Conservation (phyloP, 2,888 invertebrate genomes). For the Arrhopalites spinosus region DNA sequence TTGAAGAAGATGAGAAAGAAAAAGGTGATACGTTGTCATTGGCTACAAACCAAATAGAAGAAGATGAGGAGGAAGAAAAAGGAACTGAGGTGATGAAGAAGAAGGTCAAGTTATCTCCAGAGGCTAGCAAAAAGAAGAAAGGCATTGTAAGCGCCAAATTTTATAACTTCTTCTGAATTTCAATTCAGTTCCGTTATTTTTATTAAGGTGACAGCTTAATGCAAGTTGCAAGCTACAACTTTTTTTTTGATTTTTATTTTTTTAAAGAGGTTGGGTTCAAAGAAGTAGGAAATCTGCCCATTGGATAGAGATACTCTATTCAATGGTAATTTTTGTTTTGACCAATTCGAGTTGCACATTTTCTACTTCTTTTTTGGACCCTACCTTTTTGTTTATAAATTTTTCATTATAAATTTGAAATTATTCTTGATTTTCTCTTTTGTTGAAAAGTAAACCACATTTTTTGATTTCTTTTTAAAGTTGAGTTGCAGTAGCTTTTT, state of each 20-base stretch:
- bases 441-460: too few relatives aligned
- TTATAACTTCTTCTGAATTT: not conserved
- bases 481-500: too few relatives aligned
- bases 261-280: not conserved
- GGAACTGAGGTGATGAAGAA: not conserved
- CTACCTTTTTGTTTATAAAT: too few relatives aligned
- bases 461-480: too few relatives aligned
- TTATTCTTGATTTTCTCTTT: too few relatives aligned
- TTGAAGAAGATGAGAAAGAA: not conserved
- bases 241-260: not conserved
- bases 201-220: not conserved
- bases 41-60: not conserved
- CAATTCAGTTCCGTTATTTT: not conserved
- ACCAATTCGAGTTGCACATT: not conserved
- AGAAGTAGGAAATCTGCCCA: not conserved
- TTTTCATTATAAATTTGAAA: too few relatives aligned
- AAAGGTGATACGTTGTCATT: not conserved
- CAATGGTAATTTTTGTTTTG: too few relatives aligned
- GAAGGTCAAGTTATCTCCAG: not conserved
- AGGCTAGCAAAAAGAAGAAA: constrained; percentile 19
- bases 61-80: not conserved
- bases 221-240: not conserved
- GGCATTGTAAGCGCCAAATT: constrained; percentile 28
- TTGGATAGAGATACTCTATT: not conserved
- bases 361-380: too few relatives aligned